Conservation (phyloP, 2,797 vertebrate genomes). For the Fundulus diaphanus region DNA sequence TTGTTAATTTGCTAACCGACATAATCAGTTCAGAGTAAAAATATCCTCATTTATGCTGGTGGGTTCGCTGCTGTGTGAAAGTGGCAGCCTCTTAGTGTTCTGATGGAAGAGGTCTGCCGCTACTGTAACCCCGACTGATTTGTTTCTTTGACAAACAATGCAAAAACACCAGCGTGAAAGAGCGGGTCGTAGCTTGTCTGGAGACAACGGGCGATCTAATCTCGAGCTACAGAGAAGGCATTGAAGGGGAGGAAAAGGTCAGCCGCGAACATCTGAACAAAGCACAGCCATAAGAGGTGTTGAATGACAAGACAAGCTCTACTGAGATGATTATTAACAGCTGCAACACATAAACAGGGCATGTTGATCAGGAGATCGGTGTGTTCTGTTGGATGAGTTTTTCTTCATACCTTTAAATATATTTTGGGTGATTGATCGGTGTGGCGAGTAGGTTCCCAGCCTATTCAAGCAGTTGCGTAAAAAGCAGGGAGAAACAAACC, state of each 20-base stretch:
- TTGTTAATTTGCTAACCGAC: neutral
- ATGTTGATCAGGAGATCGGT: neutral
- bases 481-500: neutral
- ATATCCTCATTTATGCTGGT: neutral
- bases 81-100: constrained; percentile 16
- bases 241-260: constrained; percentile 41
- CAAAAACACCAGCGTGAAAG: constrained; percentile 12
- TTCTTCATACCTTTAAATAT: neutral
- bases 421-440: neutral
- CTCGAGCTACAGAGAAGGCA: constrained; percentile 26
- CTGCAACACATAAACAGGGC: neutral
- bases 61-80: constrained; percentile 13
- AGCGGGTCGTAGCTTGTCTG: constrained; percentile 30
- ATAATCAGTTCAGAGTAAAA: neutral
- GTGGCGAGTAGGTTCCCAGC: neutral
- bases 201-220: constrained; percentile 46
- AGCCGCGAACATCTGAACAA: constrained; percentile 25
- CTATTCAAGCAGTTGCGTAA: neutral
- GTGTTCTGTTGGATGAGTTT: no score
- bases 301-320: constrained; percentile 20
- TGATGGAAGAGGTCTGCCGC: constrained; percentile 35
- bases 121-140: constrained; percentile 26
- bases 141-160: constrained; percentile 38
- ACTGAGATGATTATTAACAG: constrained; percentile 11
- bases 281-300: constrained; percentile 13